Evolutionary conservation across 2,888 invertebrate species (phyloP), one percentile per base, ranked within the genome.

Genomic region (Phyllotreta striolata): DNA sequence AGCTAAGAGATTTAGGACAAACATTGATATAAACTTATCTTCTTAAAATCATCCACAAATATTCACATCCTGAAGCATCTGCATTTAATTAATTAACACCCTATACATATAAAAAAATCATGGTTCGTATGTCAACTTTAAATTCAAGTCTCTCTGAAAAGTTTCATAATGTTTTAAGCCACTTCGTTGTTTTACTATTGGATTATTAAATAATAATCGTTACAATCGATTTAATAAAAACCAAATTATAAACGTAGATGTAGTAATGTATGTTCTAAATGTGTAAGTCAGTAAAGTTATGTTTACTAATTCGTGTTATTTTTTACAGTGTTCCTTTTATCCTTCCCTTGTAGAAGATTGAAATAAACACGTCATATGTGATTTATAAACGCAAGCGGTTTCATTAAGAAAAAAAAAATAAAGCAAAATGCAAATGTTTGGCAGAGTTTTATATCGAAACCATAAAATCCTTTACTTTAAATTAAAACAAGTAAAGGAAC

Each of bases 211-310:
- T 24, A 24, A 52, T 34, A 34, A 14, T 6, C 52, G 10, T 49
- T 49, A 57, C 10, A 56, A 12, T 49, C 51, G 40, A 51, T 40
- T 49, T 49, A 49, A 49, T 5, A 34, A 40, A 58, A 58, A 58
- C 58, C 58, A 58, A 58, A 67, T 66, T 68, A 68, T 72, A 70
- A 75, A 69, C 69, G 69, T 73, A 75, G 70, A 61, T 70, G 35
- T 73, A 72, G 72, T 67, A 67, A 68, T 69, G 72, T 71, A 74
- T 72, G 72, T 77, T 74, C 70, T 76, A 73, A 75, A 70, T 77
- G 76, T 77, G 75, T 72, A 75, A 74, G 71, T 74, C 68, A 77
- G 73, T 74, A 74, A 71, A 75, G 66, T 72, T 73, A 72, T 73
- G 72, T 75, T 75, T 72, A 74, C 62, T 73, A 69, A 49, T 40